Evolutionary conservation across 2,797 vertebrate species (phyloP).

Genomic region (Avahi laniger): DNA sequence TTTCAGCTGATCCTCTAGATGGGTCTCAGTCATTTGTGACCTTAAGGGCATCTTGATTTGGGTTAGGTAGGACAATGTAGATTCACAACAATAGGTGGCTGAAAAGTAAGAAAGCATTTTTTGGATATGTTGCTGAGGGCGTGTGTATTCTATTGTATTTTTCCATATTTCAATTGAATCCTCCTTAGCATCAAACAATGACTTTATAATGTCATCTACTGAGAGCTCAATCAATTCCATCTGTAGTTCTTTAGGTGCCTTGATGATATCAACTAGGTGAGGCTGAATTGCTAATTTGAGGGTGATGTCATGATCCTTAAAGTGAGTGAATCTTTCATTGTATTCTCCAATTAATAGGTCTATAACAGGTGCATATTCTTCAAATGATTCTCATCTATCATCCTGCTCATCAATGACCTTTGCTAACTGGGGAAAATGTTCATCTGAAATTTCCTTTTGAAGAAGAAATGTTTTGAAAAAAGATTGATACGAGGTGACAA

Average conservation of each 20-base stretch:
- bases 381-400: neutral
- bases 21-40: neutral
- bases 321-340: neutral
- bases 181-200: neutral
- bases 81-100: neutral
- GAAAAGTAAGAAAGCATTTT: neutral
- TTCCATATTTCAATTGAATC: neutral
- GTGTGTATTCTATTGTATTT: neutral
- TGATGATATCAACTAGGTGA: neutral
- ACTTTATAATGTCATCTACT: neutral
- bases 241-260: neutral
- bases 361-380: neutral
- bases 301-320: neutral
- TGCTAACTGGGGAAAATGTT: neutral
- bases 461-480: neutral
- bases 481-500: neutral
- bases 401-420: neutral
- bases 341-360: neutral
- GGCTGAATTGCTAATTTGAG: neutral
- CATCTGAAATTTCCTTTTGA: neutral
- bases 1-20: neutral
- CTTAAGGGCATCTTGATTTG: neutral
- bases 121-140: neutral
- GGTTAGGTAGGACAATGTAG: neutral
- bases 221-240: neutral